A percentile compares a stretch with the other conserved stretches of the same genome.
These are phyloP conservation scores for Cenopis cana DNA, from an alignment of 2,888 invertebrate genomes.

Conservation along the genomic window DNA sequence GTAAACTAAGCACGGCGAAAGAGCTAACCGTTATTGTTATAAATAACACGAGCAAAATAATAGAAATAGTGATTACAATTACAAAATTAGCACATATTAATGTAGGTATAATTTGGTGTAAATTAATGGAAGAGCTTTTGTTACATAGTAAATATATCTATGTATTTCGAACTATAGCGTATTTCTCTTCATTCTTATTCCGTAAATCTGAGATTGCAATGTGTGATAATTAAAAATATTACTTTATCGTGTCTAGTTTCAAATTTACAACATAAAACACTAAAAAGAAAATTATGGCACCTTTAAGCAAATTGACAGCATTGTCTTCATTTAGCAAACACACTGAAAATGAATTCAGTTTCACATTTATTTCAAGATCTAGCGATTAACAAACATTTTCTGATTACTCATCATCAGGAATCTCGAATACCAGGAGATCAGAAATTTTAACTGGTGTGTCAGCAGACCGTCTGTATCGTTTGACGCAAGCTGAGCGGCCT, in stretches of 20 bases:
- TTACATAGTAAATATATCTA: background rate
- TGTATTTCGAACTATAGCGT: background rate
- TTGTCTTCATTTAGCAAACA: background rate
- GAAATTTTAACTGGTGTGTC: slow-evolving; percentile 48
- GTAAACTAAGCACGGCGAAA: no score
- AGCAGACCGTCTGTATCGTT: slow-evolving; percentile 69
- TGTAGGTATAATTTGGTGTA: no score
- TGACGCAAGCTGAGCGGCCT: slow-evolving; percentile 87
- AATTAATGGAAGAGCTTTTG: no score
- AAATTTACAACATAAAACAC: background rate
- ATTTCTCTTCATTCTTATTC: background rate
- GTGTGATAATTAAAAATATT: background rate
- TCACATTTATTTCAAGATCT: background rate
- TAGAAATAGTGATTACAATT: background rate
- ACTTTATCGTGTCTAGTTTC: background rate
- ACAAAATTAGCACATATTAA: no score
- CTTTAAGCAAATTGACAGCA: background rate
- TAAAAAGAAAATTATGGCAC: background rate
- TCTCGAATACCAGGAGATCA: slow-evolving; percentile 55
- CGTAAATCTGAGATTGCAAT: background rate
- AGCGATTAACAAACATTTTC: background rate
- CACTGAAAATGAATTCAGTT: background rate
- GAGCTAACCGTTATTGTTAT: no score
- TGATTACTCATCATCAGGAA: slow-evolving; percentile 51
- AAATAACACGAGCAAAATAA: no score